Evolutionary conservation across 1,140 invertebrate genomes (phyloP), one percentile per base, ranked within the genome.

Genomic region (Leptopilina boulardi): DNA sequence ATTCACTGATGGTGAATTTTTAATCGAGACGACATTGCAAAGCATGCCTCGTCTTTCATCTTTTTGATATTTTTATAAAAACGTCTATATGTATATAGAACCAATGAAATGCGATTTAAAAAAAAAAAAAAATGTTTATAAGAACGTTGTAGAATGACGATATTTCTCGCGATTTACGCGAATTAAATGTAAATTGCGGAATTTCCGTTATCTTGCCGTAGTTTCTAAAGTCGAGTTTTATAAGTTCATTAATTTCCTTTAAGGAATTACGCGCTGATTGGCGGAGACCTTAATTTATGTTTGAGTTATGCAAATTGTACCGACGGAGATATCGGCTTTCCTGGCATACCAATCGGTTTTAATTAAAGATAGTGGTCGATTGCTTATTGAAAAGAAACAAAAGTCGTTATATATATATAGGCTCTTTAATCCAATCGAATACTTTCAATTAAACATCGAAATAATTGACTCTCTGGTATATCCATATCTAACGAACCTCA

Each of bases 331-430:
- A 66, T 66, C 59, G 59, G 59, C 59, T 66, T 66, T 66, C 59
- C 23, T 66, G 23, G 59, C 59, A 66, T 66, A 66, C 59, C 59
- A 66, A 66, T 66, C 59, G 59, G 59, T 66, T 66, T 77, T 72
- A 72, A 73, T 77, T 77, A 73, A 77, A 73, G 26, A 77, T 74
- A 70, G 56, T 18, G 51, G 19, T 59, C 59, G 59, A 74, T 74
- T 74, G 30, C 59, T 66, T 34, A 66, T 66, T 34, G 26, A 66
- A 66, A 66, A 66, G 56, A 66, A 66, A 66, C 56, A 66, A 66
- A 66, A 34, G 59, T 66, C 59, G 59, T 34, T 66, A 66, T n/a
- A n/a, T n/a, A n/a, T n/a, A n/a, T n/a, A n/a, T 34, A 34, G 30
- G 23, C 23, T 66, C 59, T 66, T 66, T 66, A 66, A 66, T 66